A percentile compares a stretch with the other conserved stretches of the same genome.
phyloP scores from a whole-genome alignment of 2,797 vertebrate species.

The Carapus acus region DNA sequence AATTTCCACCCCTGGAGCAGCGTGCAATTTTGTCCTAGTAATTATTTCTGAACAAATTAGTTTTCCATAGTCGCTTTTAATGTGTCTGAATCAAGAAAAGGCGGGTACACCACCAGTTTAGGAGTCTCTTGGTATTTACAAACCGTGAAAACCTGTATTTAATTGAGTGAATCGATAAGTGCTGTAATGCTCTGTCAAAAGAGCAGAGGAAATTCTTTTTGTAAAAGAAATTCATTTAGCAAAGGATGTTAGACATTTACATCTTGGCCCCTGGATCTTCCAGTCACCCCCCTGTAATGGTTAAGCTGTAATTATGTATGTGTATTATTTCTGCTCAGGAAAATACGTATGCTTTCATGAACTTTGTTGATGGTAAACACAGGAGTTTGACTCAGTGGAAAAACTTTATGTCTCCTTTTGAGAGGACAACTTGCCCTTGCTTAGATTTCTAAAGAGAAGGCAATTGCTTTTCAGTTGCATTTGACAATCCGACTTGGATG shows the following conservation, averaged over 20 bases:
- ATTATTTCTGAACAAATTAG: slow-evolving; percentile 73
- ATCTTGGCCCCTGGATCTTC: slow-evolving; percentile 35
- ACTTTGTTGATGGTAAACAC: too few species aligned
- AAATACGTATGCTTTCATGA: slow-evolving; percentile 8
- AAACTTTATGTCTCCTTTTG: too few species aligned
- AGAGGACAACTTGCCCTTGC: too few species aligned
- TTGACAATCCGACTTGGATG: background rate
- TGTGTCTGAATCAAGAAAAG: slow-evolving; percentile 70
- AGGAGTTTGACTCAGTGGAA: too few species aligned
- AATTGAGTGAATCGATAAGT: slow-evolving; percentile 76
- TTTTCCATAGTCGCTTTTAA: slow-evolving; percentile 70
- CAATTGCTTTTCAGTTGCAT: background rate
- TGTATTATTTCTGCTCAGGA: background rate
- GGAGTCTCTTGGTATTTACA: slow-evolving; percentile 72
- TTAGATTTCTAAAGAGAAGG: too few species aligned
- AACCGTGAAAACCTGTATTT: slow-evolving; percentile 72
- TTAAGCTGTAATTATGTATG: slow-evolving; percentile 9
- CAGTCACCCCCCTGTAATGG: slow-evolving; percentile 28
- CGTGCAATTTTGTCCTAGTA: slow-evolving; percentile 64
- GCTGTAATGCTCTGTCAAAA: slow-evolving; percentile 69
- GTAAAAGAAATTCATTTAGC: slow-evolving; percentile 66
- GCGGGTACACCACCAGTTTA: slow-evolving; percentile 64
- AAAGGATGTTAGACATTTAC: slow-evolving; percentile 53
- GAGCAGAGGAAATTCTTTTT: slow-evolving; percentile 49
- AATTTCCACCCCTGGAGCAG: slow-evolving; percentile 62